Base-by-base conservation (phyloP, 2,113 vertebrate genomes). In the Strix aluco region DNA sequence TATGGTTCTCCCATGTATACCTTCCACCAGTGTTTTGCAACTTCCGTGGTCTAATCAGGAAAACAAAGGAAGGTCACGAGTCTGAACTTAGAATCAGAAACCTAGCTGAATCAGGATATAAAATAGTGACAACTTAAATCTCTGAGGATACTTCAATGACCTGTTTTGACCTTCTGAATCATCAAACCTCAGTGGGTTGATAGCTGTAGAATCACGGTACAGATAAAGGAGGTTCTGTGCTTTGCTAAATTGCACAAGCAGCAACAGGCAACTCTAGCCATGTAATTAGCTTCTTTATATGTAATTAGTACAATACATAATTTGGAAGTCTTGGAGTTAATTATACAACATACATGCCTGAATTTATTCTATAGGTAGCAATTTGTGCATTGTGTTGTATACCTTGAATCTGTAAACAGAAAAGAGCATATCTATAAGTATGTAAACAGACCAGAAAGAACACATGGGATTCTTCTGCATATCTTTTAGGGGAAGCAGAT, bases 141-240 rank as follows among this genome's bases (percentile, higher is more conserved):
- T 81, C 88, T 36, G 55, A 84, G 86, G 86, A 89, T 74, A 54
- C 32, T 93, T 38, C 83, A 81, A 29, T 69, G 65, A 89, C 80
- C 75, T 92, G 40, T 75, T 84, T 3, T 86, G 80, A 86, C 83
- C 77, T 86, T 95, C 73, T 96, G 94, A 90, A 72, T 75, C 80
- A 88, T 57, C 67, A 94, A n/a, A 67, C 38, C 55, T 91, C 80
- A 72, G 52, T 5, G 44, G 47, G 29, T 49, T 81, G 59, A 95
- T 40, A 91, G 75, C 34, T 86, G 47, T 47, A 90, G 69, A 88
- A 61, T 30, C 49, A 30, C 9, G 5, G 49, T 59, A 27, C 5
- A 88, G 74, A 84, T 55, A 86, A 81, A 90, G 82, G 59, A 92
- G 34, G 54, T 52, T 86, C 69, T 81, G 61, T 21, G 16, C 40